phyloP scores from a whole-genome alignment of 2,113 vertebrate genomes.

The Phylloscopus trochiloides region DNA sequence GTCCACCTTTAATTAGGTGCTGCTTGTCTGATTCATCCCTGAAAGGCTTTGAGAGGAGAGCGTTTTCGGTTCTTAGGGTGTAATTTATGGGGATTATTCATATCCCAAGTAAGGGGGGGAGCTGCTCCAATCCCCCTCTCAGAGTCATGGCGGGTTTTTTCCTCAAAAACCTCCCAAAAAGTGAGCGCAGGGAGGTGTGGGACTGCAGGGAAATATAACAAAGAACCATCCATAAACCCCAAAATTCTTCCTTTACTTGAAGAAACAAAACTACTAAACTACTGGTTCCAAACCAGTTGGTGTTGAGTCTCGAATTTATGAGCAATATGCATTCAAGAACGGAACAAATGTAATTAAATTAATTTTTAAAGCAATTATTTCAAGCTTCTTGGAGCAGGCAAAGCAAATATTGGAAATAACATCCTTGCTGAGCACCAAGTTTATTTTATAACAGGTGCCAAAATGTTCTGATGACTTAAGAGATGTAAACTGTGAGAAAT shows the following conservation, averaged over 20 bases:
- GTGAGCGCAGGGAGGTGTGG: neutral
- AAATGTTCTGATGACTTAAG: neutral
- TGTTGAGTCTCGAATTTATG: neutral
- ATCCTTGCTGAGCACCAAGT: neutral
- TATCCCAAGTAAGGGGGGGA: no score
- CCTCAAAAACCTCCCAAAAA: neutral
- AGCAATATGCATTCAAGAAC: fast-evolving
- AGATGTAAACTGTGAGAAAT: neutral
- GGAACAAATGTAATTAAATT: neutral
- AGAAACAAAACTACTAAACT: neutral
- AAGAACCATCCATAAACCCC: fast-evolving
- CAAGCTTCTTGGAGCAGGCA: neutral
- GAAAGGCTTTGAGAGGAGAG: neutral
- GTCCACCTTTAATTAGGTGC: neutral
- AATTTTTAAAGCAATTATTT: neutral
- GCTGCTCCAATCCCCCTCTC: fast-evolving
- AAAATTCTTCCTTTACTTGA: neutral
- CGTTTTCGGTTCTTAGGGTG: neutral
- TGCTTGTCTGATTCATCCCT: neutral
- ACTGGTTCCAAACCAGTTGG: neutral
- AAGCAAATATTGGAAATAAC: neutral
- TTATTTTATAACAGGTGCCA: neutral
- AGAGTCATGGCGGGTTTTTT: no score
- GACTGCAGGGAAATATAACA: neutral
- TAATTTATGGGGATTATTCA: neutral